phyloP scores from a whole-genome alignment of 2,113 vertebrate genomes.

The Rhadina sibilatrix region DNA sequence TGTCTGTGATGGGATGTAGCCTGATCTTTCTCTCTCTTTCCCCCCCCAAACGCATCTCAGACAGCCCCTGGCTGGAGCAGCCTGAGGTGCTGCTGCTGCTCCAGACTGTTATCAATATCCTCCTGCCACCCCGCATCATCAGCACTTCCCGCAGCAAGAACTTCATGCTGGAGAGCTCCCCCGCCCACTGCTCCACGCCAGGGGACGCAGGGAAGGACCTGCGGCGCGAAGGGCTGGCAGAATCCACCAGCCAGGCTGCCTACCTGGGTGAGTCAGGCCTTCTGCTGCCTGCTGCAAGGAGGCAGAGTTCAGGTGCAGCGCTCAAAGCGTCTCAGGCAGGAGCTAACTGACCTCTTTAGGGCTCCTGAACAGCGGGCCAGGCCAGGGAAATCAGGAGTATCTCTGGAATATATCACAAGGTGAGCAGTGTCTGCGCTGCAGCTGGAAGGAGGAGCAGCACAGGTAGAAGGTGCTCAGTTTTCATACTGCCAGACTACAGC shows the following conservation, averaged over 20 bases:
- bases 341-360: neutral
- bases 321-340: neutral
- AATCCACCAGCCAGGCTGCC: slow-evolving; percentile 97
- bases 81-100: slow-evolving; percentile 93
- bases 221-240: slow-evolving; percentile 90
- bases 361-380: neutral
- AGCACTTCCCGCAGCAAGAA: slow-evolving; percentile 98
- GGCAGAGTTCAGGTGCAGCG: neutral
- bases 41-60: slow-evolving; percentile 68
- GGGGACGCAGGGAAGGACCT: slow-evolving; percentile 92
- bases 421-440: neutral
- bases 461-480: neutral
- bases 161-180: slow-evolving; percentile 96
- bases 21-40: slow-evolving; percentile 56
- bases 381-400: neutral
- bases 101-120: slow-evolving; percentile 96
- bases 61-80: slow-evolving; percentile 94
- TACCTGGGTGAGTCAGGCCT: slow-evolving; percentile 85
- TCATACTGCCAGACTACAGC: neutral
- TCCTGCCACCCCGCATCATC: slow-evolving; percentile 94
- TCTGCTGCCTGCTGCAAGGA: neutral
- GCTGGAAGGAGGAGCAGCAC: neutral
- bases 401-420: neutral
- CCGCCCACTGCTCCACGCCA: slow-evolving; percentile 94
- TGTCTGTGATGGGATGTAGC: neutral